Base-by-base conservation (phyloP, 2,888 invertebrate species). In the Drosophila rubida region DNA sequence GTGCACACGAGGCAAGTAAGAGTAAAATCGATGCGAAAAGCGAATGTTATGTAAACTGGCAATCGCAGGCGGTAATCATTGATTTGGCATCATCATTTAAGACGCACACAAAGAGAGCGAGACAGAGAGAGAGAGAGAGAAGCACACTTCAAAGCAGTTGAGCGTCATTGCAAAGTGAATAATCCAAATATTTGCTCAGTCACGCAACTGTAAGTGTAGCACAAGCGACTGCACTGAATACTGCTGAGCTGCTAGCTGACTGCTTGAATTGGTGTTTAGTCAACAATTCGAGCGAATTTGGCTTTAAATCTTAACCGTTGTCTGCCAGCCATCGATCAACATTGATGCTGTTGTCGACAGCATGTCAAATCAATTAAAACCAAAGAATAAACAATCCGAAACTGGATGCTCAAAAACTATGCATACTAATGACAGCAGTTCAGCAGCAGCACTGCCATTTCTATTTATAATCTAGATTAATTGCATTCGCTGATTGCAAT, bases 161-260 rank as follows among this genome's bases (percentile, higher is more conserved):
- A 49, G 32, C 11, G 22, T 27, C 30, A 14, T 46, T 57, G 30
- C 41, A 27, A 51, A 59, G 50, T 49, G 25, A 46, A 53, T 60
- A 60, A 60, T 45, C 45, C 48, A 64, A 68, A 72, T 60, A 54
- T 59, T 63, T 63, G 41, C 19, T 16, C 19, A 53, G 13, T 49
- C 37, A 46, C 41, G 25, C 44, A 44, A 35, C 45, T 44, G 27
- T 32, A 22, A 42, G 25, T 27, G n/a, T 27, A 9, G 27, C 30
- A 54, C 23, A 14, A 37, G 14, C 14, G 13, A 37, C 14, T 37
- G 14, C 35, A 7, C 35, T 37, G n/a, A 32, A 11, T 32, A 4
- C n/a, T 2, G 5, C 11, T 11, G 4, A 32, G 4, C 19, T 19
- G 19, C n/a, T n/a, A n/a, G n/a, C 30, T 44, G 51, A 45, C 50